Evolutionary conservation across 2,113 vertebrate genomes (phyloP).

Genomic region (Tachuris rubrigastra): DNA sequence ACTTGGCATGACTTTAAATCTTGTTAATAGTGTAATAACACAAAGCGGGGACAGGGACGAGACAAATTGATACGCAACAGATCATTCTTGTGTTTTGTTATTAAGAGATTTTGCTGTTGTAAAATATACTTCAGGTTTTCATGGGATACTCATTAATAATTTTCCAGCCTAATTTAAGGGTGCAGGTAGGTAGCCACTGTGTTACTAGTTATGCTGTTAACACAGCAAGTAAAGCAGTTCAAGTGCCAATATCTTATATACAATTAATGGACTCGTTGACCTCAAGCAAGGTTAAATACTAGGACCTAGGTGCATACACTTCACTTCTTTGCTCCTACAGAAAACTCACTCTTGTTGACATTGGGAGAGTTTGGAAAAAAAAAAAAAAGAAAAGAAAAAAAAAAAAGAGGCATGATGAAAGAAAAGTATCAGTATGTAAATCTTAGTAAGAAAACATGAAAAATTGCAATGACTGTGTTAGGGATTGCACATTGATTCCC

Average conservation of each 20-base stretch:
- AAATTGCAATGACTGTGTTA: neutral
- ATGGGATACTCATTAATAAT: neutral
- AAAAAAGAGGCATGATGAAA: fast-evolving
- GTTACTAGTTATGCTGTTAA: neutral
- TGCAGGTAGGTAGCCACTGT: neutral
- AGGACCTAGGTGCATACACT: neutral
- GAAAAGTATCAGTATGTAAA: neutral
- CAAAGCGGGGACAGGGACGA: neutral
- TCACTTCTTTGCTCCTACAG: neutral
- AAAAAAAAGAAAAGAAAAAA: neutral
- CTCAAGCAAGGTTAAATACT: no score
- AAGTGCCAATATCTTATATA: neutral
- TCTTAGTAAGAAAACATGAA: neutral
- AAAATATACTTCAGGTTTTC: neutral
- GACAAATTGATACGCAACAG: neutral
- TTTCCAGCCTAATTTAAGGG: neutral
- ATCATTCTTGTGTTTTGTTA: neutral
- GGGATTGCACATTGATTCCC: neutral
- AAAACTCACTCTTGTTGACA: neutral
- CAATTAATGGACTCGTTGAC: neutral
- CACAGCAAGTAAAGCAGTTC: neutral
- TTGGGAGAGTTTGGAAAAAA: neutral
- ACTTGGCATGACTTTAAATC: neutral
- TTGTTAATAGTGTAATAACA: neutral
- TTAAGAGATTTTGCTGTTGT: neutral